Percentiles rank a stretch among this genome's conserved stretches.
Conservation (phyloP, 1,140 invertebrate genomes). For the Nephila pilipes region DNA sequence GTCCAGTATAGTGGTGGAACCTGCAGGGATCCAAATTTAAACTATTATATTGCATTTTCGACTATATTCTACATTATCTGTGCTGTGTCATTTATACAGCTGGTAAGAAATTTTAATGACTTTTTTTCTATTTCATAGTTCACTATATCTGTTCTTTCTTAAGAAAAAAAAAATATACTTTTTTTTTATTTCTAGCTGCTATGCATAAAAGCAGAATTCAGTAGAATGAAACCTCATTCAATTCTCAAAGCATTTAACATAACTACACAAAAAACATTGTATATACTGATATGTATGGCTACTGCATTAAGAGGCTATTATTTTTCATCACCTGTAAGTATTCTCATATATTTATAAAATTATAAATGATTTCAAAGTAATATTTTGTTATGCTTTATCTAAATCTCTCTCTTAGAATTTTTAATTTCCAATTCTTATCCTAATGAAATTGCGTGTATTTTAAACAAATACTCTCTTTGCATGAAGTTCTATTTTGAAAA, state of each 20-base stretch:
- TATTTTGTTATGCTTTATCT: no score
- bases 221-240: conserved; percentile 90
- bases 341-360: neutral
- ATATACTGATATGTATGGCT: conserved; percentile 93
- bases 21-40: conserved; percentile 85
- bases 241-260: conserved; percentile 90
- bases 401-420: no score
- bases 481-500: no score
- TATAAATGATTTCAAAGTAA: no score
- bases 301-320: conserved; percentile 92
- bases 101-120: conserved; percentile 88
- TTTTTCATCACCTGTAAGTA: conserved; percentile 91
- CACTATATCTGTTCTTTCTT: no score
- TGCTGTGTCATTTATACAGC: conserved; percentile 91
- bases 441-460: no score
- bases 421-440: no score
- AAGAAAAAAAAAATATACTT: neutral
- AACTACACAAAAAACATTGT: conserved; percentile 95
- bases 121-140: no score
- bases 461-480: no score
- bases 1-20: conserved; percentile 86
- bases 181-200: conserved; percentile 79
- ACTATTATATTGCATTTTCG: conserved; percentile 88
- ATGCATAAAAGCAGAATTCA: conserved; percentile 86
- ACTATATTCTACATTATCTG: conserved; percentile 91